Base-by-base conservation (phyloP, 1,140 invertebrate species). In the Lasaia peninsularis region DNA sequence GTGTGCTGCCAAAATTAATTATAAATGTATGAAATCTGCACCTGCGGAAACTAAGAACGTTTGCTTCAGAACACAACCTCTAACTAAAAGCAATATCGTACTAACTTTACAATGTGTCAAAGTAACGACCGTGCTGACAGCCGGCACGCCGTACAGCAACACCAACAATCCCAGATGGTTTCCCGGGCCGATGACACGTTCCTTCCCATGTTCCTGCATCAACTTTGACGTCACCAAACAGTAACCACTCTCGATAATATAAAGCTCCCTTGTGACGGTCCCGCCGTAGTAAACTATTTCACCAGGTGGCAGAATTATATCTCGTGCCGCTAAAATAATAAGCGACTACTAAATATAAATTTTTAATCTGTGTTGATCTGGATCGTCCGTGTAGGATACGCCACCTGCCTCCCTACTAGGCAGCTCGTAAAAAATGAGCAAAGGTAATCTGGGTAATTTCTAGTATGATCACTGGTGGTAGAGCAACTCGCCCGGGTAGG, bases 271-370 rank as follows among this genome's bases (percentile, higher is more conserved):
- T 5, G 80, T 78, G 18, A 85, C 64, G 24, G 86, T 86, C 12
- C 86, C 88, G 1, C 76, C 78, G 54, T 86, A 86, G 62, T 82
- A 88, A 28, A 90, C 78, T 52, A 87, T 86, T 72, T 89, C 88
- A 4, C 82, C 79, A 0, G 89, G 89, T 52, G 86, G 86, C 8
- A 90, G 69, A 16, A 89, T 84, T 52, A 88, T 79, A 52, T 86
- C 85, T 59, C 67, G 73, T 16, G 86, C 83, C 24, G 70, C 80
- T 80, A 44, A 28, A 28, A 28, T 2, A 28, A 28, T 28, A 28
- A 28, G 24, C 24, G n/a, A n/a, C n/a, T n/a, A n/a, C n/a, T n/a
- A n/a, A n/a, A n/a, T n/a, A n/a, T n/a, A n/a, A n/a, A n/a, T n/a
- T n/a, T n/a, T n/a, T n/a, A n/a, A n/a, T n/a, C n/a, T n/a, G n/a